Evolutionary conservation across 2,113 vertebrate genomes (phyloP), one percentile per base, ranked within the genome.

Genomic region (Sturnira hondurensis): DNA sequence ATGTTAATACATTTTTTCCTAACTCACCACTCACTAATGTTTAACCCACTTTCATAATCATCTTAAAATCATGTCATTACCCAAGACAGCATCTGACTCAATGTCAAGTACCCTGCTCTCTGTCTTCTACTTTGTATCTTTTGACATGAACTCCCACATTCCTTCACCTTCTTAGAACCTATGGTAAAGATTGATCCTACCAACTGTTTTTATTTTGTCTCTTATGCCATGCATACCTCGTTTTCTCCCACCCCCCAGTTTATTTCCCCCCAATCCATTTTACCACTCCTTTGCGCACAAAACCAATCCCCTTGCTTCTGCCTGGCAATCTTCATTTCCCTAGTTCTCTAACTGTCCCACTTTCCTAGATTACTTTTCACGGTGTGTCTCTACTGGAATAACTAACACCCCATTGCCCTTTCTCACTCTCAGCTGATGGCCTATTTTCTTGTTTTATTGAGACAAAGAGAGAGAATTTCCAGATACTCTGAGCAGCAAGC

Each of bases 361-460:
- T 73, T 96, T 71, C 22, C 22, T 52, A 22, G 15, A 33, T 67
- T 56, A 47, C 7, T 45, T 90, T 54, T 54, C 70, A 47, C 33
- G 81, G 6, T 3, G 70, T 89, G 5, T 54, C n/a, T 86, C 89
- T 92, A 52, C 28, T 92, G 26, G 73, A 91, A 58, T 24, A 58
- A 7, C 22, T 80, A 84, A 65, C 10, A 84, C 2, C 5, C 5
- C 2, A 33, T 67, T 16, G 17, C 5, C 47, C 22, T 84, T 78
- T 6, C 20, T 77, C 5, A 43, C 1, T 76, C 7, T 92, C 65
- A 81, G 31, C 20, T 89, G 43, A 92, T 89, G 47, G 74, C 16
- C 45, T 71, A 71, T 26, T 90, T 96, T 95, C 47, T 70, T 76
- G 14, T 36, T 88, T 67, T 88, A n/a, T 61, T 80, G 19, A 92